These are phyloP conservation scores for Idaea aversata DNA, from an alignment of 2,888 invertebrate species.

Conservation along the genomic window DNA sequence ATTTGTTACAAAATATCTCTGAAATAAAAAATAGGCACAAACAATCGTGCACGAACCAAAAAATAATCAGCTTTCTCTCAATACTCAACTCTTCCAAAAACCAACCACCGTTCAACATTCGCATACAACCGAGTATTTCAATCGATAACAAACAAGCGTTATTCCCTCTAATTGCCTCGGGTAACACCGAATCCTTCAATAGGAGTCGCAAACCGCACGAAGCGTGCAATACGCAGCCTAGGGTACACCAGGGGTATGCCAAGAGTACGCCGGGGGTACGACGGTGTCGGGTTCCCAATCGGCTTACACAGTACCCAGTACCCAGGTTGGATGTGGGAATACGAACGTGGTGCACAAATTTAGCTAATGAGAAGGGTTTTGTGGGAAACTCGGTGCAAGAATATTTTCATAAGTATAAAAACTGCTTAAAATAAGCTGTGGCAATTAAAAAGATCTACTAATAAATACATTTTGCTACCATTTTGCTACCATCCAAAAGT, in stretches of 20 bases:
- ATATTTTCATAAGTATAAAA: no score
- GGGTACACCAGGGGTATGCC: slow-evolving; percentile 29
- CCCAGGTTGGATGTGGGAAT: background rate
- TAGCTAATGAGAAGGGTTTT: slow-evolving; percentile 48
- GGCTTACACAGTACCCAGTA: slow-evolving; percentile 44
- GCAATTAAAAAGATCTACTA: no score
- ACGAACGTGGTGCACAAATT: background rate
- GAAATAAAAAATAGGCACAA: no score
- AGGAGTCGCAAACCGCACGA: background rate
- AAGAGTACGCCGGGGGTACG: slow-evolving; percentile 26
- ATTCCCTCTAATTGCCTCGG: background rate
- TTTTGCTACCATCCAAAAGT: no score
- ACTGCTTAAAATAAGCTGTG: no score
- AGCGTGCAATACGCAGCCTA: slow-evolving; percentile 14
- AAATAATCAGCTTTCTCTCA: no score
- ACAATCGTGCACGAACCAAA: no score
- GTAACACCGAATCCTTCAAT: background rate
- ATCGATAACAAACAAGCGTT: background rate
- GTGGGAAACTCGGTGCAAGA: background rate
- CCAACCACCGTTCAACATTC: background rate
- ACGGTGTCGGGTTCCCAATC: slow-evolving; percentile 72
- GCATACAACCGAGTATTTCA: background rate
- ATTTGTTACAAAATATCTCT: no score
- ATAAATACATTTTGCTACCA: no score
- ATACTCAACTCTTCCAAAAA: no score